These are phyloP conservation scores for Melanotaenia trifasciata DNA, from an alignment of 2,797 vertebrate genomes.

Conservation along the genomic window DNA sequence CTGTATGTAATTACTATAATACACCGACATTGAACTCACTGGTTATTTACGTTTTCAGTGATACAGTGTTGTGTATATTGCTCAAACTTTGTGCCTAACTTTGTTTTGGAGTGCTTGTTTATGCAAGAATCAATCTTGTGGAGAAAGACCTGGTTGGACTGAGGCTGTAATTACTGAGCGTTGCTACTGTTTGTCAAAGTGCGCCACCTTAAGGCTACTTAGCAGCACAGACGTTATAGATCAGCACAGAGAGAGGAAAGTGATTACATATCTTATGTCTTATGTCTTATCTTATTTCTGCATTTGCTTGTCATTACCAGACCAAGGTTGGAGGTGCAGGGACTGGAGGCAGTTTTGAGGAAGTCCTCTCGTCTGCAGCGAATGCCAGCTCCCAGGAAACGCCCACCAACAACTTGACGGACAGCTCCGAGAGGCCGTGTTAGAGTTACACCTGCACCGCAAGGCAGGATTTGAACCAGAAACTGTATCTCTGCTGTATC, in stretches of 20 bases:
- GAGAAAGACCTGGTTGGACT: background rate
- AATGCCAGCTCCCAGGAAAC: conserved; percentile 91
- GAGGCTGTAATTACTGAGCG: background rate
- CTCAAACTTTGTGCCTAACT: background rate
- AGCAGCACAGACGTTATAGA: background rate
- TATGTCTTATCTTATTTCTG: background rate
- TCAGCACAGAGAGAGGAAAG: background rate
- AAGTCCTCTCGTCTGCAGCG: conserved; percentile 93
- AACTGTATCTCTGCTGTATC: conserved; percentile 30
- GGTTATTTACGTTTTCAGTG: conserved; percentile 34
- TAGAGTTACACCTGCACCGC: conserved; percentile 57
- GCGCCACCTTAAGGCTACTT: conserved; percentile 28
- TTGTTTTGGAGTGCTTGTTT: background rate
- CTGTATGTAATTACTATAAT: conserved; percentile 41
- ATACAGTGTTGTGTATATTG: background rate
- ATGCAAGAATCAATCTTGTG: background rate
- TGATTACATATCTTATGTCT: background rate
- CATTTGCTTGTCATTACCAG: conserved; percentile 71
- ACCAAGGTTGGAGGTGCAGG: conserved; percentile 89
- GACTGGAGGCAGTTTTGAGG: conserved; percentile 91
- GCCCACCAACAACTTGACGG: conserved; percentile 77
- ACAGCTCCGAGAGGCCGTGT: conserved; percentile 83
- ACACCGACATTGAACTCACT: conserved; percentile 9
- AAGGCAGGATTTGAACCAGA: conserved; percentile 31
- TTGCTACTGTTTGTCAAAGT: conserved; percentile 11